Evolutionary conservation across 2,888 invertebrate genomes (phyloP), one percentile per base, ranked within the genome.

Genomic region (Pachydiplax longipennis): DNA sequence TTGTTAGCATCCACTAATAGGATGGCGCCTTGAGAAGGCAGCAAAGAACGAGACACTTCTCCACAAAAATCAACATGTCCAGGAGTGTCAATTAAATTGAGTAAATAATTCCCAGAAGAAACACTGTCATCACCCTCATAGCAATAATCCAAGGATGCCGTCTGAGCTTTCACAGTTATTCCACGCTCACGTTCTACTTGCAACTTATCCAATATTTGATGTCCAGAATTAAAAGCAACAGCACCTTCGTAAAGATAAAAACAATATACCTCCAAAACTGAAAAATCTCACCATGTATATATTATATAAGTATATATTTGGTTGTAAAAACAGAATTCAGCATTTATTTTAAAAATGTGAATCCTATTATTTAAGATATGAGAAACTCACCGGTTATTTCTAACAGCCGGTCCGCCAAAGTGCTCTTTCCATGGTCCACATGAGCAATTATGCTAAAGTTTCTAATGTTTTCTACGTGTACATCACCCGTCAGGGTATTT

Each of bases 401-500:
- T 22, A 99, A 94, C n/a, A 99, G 94, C 91, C 99, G 95, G 94
- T 99, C 99, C 0, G 99, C 99, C 91, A 99, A 94, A 0, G 99
- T 99, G 94, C 98, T 98, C 95, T 99, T 99, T 0, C 99, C 99
- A 95, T 99, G 99, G 94, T 99, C 99, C 1, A 99, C 98, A 94
- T 99, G 99, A n/a, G 99, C 99, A 92, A 99, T 98, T 93, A 99
- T 99, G 94, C 99, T 97, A 93, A 99, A 99, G 94, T 99, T 99
- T 91, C 99, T 95, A 81, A 99, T 98, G 90, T 93, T 92, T 90
- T 94, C 94, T 44, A 93, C 92, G 18, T 94, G 93, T 92, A 94
- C 94, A 10, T 94, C 92, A 53, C 82, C 87, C 22, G 44, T 61
- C 4, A n/a, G 0, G 13, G 10, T 13, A 18, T 90, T 6, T 40